Base-by-base conservation (phyloP, 2,888 invertebrate genomes). In the Zhuqinia jingwanae region DNA sequence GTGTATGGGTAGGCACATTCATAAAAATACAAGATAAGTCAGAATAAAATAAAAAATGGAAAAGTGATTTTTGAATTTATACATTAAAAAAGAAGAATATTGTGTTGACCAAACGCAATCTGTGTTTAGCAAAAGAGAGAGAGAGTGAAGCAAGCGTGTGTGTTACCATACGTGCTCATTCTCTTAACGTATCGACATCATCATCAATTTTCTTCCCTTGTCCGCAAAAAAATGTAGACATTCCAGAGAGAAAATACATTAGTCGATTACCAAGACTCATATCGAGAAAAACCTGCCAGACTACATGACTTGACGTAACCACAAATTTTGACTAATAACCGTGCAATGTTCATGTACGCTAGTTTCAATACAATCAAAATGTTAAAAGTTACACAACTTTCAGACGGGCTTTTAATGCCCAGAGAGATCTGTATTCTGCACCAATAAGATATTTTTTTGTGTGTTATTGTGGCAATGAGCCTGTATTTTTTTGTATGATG, bases 261-360 rank as follows among this genome's bases (percentile, higher is more conserved):
- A 81, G 70, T 73, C 58, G 70, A 81, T 73, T 82, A 60, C 60
- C 58, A 77, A 42, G 27, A 47, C 60, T 75, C n/a, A 27, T 36
- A 25, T 30, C 22, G 25, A 76, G 82, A 87, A 87, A 87, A 87
- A 87, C 83, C 30, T 50, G 78, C 78, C 79, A 78, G 73, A 73
- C 83, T 87, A 83, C 78, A 83, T 83, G 82, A 79, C 65, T 83
- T 73, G 83, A 87, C 87, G 70, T 17, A 87, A 79, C 87, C 87
- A 87, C 87, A 87, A 87, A 87, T 87, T 87, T 83, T 78, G 83
- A 77, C 82, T 83, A 87, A 87, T 83, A 83, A 75, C 77, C 47
- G 73, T 65, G 73, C 87, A 63, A 78, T 73, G 83, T 63, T 68
- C 36, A 36, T 65, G 68, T 68, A 45, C 58, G 36, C 70, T 70